phyloP scores from a whole-genome alignment of 2,888 invertebrate genomes.

The Acanthosoma haemorrhoidale region DNA sequence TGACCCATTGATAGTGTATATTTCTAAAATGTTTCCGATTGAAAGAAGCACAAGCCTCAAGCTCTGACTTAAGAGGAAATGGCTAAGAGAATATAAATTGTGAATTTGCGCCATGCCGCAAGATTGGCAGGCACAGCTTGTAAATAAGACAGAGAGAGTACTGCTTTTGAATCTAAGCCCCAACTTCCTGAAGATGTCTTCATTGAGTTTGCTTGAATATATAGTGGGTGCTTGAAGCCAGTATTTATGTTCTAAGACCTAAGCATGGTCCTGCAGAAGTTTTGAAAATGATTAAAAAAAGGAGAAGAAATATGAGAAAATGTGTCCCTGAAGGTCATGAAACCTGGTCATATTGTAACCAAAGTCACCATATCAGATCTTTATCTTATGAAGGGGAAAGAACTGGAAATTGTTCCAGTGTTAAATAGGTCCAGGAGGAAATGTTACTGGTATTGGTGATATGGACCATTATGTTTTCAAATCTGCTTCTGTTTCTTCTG shows the following conservation, averaged over 20 bases:
- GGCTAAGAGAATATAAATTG: constrained; percentile 59
- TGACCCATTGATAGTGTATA: constrained; percentile 56
- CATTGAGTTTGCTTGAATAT: constrained; percentile 88
- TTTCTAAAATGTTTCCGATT: constrained; percentile 85
- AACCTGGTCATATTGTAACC: constrained; percentile 61
- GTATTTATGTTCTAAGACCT: constrained; percentile 77
- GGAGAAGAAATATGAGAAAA: constrained; percentile 42
- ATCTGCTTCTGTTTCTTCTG: constrained; percentile 82
- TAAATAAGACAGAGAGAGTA: constrained; percentile 15
- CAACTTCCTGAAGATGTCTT: constrained; percentile 57
- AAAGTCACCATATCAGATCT: constrained; percentile 63
- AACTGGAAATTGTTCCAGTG: constrained; percentile 74
- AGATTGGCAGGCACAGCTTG: constrained; percentile 6
- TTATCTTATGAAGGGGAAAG: constrained; percentile 89
- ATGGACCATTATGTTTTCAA: constrained; percentile 78
- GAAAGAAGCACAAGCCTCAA: constrained; percentile 71
- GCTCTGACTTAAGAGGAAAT: constrained; percentile 71
- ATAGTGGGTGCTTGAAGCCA: constrained; percentile 75
- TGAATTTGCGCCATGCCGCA: constrained; percentile 60
- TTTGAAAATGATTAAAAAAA: constrained; percentile 45
- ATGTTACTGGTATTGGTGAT: constrained; percentile 83
- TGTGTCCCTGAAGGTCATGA: constrained; percentile 56
- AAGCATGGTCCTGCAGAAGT: constrained; percentile 74
- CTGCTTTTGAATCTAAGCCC: neutral
- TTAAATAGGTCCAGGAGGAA: constrained; percentile 82